Evolutionary conservation across 2,888 invertebrate genomes (phyloP).

Genomic region (Pristionchus maxplancki): DNA sequence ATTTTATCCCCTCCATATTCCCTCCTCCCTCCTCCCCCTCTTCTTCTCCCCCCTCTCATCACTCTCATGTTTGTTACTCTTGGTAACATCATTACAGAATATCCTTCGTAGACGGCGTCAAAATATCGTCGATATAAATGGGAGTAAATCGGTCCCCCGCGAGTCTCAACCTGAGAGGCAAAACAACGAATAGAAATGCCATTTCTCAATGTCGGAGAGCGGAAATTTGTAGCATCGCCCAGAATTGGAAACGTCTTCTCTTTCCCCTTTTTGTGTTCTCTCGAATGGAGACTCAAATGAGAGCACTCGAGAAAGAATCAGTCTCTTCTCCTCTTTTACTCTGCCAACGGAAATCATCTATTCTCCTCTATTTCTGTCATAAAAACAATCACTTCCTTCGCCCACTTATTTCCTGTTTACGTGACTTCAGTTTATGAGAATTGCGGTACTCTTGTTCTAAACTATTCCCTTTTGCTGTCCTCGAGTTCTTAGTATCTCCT

Average conservation of each 20-base stretch:
- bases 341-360: background rate
- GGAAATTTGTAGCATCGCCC: constrained; percentile 5
- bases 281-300: constrained; percentile 25
- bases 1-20: constrained; percentile 1
- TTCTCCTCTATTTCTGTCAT: background rate
- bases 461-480: background rate
- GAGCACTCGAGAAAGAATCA: background rate
- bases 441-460: background rate
- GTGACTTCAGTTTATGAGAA: background rate
- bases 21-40: background rate
- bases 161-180: background rate
- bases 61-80: constrained; percentile 23
- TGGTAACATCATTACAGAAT: constrained; percentile 11
- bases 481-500: background rate
- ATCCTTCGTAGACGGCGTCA: background rate
- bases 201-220: background rate
- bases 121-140: background rate
- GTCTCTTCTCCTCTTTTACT: background rate
- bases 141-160: background rate
- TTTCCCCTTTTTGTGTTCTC: constrained; percentile 25
- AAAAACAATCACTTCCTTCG: background rate
- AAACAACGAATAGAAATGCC: background rate
- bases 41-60: background rate
- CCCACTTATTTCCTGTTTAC: background rate
- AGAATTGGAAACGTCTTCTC: constrained; percentile 33